These are phyloP conservation scores for Actinopyga echinites DNA, from an alignment of 53 echinoderm and acorn worm genomes.

Conservation along the genomic window DNA sequence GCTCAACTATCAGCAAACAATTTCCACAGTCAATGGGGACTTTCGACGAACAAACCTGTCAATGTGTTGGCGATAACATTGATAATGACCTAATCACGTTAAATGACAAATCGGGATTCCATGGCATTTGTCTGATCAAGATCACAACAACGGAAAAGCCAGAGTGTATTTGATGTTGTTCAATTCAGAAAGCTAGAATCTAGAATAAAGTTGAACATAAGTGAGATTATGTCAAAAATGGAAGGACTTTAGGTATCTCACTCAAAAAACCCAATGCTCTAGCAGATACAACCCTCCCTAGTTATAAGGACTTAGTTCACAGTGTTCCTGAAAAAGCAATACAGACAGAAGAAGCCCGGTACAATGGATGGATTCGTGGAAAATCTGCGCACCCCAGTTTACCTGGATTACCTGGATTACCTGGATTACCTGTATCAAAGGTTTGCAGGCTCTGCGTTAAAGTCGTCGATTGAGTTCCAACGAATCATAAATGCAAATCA, in stretches of 20 bases:
- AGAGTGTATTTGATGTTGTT: slow-evolving; percentile 63
- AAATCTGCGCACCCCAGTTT: slow-evolving; percentile 54
- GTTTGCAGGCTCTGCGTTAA: slow-evolving; percentile 50
- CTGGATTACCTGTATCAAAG: slow-evolving; percentile 53
- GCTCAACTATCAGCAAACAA: slow-evolving; percentile 43
- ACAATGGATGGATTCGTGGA: slow-evolving; percentile 61
- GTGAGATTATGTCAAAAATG: slow-evolving; percentile 67
- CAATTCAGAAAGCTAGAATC: slow-evolving; percentile 56
- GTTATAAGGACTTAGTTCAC: slow-evolving; percentile 50
- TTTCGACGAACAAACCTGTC: slow-evolving; percentile 13
- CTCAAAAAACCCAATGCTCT: slow-evolving; percentile 60
- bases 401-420: too few relatives aligned
- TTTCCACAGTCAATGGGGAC: not conserved
- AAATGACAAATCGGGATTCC: slow-evolving; percentile 59
- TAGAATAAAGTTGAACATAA: slow-evolving; percentile 53
- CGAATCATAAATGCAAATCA: slow-evolving; percentile 58
- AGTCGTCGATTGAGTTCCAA: slow-evolving; percentile 60
- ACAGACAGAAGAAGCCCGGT: slow-evolving; percentile 63
- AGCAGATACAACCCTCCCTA: slow-evolving; percentile 63
- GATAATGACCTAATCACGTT: slow-evolving; percentile 61
- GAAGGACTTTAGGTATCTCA: slow-evolving; percentile 69
- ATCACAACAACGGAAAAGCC: slow-evolving; percentile 67
- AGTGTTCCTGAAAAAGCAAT: slow-evolving; percentile 58
- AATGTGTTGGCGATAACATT: slow-evolving; percentile 66
- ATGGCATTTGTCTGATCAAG: slow-evolving; percentile 69